Base-by-base conservation (phyloP, 64 coral and sea anemone genomes). In the Stichodactyla mertensii region DNA sequence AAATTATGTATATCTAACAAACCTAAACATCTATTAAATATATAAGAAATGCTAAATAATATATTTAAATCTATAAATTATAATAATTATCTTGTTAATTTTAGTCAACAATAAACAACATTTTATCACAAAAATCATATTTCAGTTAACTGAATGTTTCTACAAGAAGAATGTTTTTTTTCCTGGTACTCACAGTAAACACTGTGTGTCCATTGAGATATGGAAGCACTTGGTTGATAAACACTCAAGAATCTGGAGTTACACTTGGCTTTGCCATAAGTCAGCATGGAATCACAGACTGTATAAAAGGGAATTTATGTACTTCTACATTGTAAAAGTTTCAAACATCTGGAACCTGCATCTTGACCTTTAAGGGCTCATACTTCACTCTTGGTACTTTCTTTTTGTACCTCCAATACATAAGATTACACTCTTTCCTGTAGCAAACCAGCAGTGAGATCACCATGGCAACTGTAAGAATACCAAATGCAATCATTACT, bases 331-430 rank as follows among this genome's bases (percentile, higher is more conserved):
- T 11, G 7, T 31, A 45, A 45, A 45, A 45, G 8, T 74, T 74
- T 31, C 23, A 85, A 16, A 85, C 83, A 85, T 85, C 83, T 10
- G 88, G 80, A 52, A 93, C 91, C 52, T 93, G 94, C 88, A 89
- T 97, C 58, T 90, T 87, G 10, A 93, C 90, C 77, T 90, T 85
- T 10, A 97, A 86, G 79, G 90, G 94, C 79, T 93, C 92, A 67
- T 97, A 97, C 88, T 93, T 97, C 20, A 97, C 88, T 13, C 86
- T 89, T 67, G 80, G 86, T 26, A 78, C 62, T 27, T 53, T 16
- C 57, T 52, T 92, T 6, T 79, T 92, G 10, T 54, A 69, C 60
- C 83, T 85, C 83, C 83, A 85, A 56, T 64, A 85, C 52, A 71
- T 79, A 20, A 86, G 71, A 36, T 55, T 87, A 55, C 94, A 97